These are phyloP conservation scores for Branchinecta lindahli DNA, from an alignment of 1,140 invertebrate genomes.

Conservation along the genomic window DNA sequence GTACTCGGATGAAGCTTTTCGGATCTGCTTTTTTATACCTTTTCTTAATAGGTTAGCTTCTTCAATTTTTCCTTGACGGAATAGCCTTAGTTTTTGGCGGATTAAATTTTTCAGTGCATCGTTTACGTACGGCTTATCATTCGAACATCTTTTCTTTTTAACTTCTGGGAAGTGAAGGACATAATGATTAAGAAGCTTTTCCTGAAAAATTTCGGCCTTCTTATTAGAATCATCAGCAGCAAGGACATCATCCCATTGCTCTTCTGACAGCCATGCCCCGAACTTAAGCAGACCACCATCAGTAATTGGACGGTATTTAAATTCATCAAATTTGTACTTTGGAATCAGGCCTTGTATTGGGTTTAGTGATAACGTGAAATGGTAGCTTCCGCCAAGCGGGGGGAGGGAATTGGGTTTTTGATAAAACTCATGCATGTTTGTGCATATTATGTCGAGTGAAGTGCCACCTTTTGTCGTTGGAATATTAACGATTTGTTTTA, in stretches of 20 bases:
- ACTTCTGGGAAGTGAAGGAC: neutral
- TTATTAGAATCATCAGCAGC: neutral
- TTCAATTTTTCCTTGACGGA: slow-evolving; percentile 1
- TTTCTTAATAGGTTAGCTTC: slow-evolving; percentile 10
- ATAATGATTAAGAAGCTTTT: slow-evolving; percentile 1
- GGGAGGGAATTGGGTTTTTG: slow-evolving; percentile 7
- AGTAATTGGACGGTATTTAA: neutral
- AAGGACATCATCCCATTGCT: neutral
- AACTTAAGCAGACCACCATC: neutral
- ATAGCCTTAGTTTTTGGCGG: slow-evolving; percentile 2
- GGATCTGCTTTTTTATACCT: slow-evolving; percentile 3
- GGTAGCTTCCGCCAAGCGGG: neutral
- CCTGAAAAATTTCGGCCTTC: slow-evolving; percentile 6
- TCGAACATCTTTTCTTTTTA: neutral
- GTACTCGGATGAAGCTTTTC: neutral
- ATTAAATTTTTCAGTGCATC: slow-evolving; percentile 7
- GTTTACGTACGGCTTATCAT: neutral
- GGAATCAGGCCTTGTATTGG: neutral
- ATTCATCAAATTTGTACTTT: slow-evolving; percentile 1
- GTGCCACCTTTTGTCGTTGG: slow-evolving; percentile 5
- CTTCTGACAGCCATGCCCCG: neutral
- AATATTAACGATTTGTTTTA: slow-evolving; percentile 4
- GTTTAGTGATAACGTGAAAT: neutral
- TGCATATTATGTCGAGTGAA: neutral
- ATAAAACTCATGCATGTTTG: slow-evolving; percentile 2